These are phyloP conservation scores for Cherax quadricarinatus DNA, from an alignment of 1,140 invertebrate genomes.

Conservation along the genomic window DNA sequence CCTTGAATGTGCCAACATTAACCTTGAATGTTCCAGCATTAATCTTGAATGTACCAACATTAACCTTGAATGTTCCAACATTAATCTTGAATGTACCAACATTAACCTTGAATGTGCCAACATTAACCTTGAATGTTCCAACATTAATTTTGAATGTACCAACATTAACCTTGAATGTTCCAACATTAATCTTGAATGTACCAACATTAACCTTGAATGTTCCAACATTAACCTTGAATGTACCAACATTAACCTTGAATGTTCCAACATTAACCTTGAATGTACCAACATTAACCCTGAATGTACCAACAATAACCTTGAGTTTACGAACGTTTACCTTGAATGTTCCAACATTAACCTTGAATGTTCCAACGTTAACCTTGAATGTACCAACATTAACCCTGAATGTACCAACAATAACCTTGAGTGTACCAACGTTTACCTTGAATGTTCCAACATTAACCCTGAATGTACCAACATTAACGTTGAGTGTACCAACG, in stretches of 20 bases:
- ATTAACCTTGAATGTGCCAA: neutral
- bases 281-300: neutral
- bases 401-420: neutral
- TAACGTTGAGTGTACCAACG: too few relatives aligned
- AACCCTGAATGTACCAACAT: neutral
- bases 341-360: neutral
- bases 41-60: neutral
- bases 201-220: too few relatives aligned
- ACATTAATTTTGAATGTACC: neutral
- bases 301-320: neutral
- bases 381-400: neutral
- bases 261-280: neutral
- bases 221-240: neutral
- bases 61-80: neutral
- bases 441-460: neutral
- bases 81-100: neutral
- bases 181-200: too few relatives aligned
- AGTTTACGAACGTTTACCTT: too few relatives aligned
- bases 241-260: too few relatives aligned
- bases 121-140: neutral
- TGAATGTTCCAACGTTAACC: neutral
- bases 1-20: neutral
- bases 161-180: neutral
- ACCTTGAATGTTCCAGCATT: neutral
- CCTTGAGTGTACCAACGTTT: too few relatives aligned